A percentile compares a stretch with the other conserved stretches of the same genome.
These are phyloP conservation scores for Condylura cristata DNA, from an alignment of 2,113 vertebrate species.

Conservation along the genomic window DNA sequence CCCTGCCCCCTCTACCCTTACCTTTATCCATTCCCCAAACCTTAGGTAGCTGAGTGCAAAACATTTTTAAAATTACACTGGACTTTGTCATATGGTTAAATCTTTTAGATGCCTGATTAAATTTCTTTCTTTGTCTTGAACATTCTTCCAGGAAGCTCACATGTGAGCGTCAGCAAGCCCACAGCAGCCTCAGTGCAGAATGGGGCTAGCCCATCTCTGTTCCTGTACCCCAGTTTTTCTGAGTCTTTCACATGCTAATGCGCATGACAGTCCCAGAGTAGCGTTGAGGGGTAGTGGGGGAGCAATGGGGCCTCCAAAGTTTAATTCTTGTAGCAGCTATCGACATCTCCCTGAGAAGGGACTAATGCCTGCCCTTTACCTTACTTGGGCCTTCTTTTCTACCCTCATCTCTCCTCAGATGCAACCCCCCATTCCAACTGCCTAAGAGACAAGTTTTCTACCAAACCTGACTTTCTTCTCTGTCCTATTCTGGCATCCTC, in stretches of 20 bases:
- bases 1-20: not conserved
- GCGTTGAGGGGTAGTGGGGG: not conserved
- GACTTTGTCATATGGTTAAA: not conserved
- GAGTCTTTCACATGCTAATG: conserved; percentile 43
- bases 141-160: not conserved
- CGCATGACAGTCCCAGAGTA: not conserved
- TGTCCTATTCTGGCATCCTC: not conserved
- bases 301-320: not conserved
- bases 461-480: not conserved
- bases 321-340: not conserved
- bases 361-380: not conserved
- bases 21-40: not conserved
- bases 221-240: not conserved
- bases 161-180: not conserved
- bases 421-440: not conserved
- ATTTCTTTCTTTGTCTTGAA: not conserved
- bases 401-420: not conserved
- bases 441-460: not conserved
- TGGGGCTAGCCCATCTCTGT: not conserved
- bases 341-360: not conserved
- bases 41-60: not conserved
- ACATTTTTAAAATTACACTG: not conserved
- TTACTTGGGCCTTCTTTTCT: not conserved
- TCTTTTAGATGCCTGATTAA: not conserved
- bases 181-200: not conserved